Evolutionary conservation across 2,888 invertebrate species (phyloP).

Genomic region (Oligia fasciuncula): DNA sequence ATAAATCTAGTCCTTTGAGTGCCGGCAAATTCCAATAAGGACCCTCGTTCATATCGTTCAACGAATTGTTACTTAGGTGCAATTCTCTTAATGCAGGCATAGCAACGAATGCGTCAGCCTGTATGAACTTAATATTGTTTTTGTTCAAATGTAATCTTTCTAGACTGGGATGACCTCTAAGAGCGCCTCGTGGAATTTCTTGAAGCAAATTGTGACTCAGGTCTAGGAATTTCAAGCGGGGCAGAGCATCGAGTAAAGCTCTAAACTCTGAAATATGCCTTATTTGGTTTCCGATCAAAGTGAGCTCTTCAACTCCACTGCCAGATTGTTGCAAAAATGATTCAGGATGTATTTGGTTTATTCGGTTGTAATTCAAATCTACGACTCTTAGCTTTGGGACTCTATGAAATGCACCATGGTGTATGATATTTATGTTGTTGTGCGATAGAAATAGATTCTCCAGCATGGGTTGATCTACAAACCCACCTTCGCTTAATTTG

Average conservation of each 20-base stretch:
- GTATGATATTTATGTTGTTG: constrained; percentile 93
- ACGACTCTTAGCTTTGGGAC: constrained; percentile 93
- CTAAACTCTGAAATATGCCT: constrained; percentile 93
- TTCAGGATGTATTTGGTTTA: constrained; percentile 94
- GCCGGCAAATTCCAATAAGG: constrained; percentile 96
- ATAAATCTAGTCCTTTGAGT: constrained; percentile 95
- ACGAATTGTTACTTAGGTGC: constrained; percentile 95
- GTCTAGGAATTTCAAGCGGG: constrained; percentile 94
- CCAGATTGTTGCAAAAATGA: constrained; percentile 94
- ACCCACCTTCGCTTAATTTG: constrained; percentile 93
- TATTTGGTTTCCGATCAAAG: constrained; percentile 94
- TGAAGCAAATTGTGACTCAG: constrained; percentile 94
- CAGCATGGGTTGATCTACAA: constrained; percentile 93
- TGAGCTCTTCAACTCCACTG: constrained; percentile 94
- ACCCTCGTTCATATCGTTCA: constrained; percentile 92
- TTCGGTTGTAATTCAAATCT: constrained; percentile 94
- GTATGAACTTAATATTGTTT: constrained; percentile 93
- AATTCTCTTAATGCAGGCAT: constrained; percentile 96
- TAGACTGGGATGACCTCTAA: constrained; percentile 94
- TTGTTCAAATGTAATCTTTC: constrained; percentile 95
- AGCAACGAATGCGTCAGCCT: constrained; percentile 94
- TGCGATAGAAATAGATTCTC: constrained; percentile 92
- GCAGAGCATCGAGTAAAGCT: constrained; percentile 93
- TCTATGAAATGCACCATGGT: constrained; percentile 95
- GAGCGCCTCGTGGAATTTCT: constrained; percentile 94